phyloP scores from a whole-genome alignment of 2,113 vertebrate species.

The Dinomys branickii region DNA sequence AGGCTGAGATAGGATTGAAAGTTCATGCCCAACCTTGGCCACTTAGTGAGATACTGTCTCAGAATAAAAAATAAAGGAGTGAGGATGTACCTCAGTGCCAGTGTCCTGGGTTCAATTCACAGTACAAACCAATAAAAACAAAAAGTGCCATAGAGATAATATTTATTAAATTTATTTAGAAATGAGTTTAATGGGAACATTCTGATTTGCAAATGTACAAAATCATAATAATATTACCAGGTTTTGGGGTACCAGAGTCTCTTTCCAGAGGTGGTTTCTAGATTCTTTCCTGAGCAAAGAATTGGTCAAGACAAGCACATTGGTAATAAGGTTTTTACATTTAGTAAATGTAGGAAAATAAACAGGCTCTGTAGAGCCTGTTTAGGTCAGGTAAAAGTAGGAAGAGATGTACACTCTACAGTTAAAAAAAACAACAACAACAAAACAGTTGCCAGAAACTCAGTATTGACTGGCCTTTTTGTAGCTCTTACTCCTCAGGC shows the following conservation, averaged over 20 bases:
- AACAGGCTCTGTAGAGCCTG: not conserved
- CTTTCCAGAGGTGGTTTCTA: not conserved
- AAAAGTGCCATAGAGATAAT: not conserved
- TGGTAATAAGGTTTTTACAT: not conserved
- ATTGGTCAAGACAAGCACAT: not conserved
- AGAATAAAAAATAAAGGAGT: not conserved
- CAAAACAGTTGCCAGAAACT: not conserved
- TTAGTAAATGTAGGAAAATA: not conserved
- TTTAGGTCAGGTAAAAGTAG: not conserved
- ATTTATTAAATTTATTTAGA: conserved; percentile 23
- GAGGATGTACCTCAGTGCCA: not conserved
- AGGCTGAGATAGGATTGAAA: not conserved
- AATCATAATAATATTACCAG: not conserved
- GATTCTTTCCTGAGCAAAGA: not conserved
- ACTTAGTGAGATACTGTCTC: not conserved
- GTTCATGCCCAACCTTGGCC: not conserved
- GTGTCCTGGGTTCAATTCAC: not conserved
- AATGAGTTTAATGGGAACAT: conserved; percentile 39
- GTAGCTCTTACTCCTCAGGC: not conserved
- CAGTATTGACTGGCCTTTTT: not conserved
- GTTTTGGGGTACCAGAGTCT: not conserved
- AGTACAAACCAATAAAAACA: not conserved
- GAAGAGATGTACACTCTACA: not conserved
- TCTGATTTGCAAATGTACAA: conserved; percentile 8
- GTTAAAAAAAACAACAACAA: not conserved